phyloP scores from a whole-genome alignment of 2,797 vertebrate species.

The Platalea minor region DNA sequence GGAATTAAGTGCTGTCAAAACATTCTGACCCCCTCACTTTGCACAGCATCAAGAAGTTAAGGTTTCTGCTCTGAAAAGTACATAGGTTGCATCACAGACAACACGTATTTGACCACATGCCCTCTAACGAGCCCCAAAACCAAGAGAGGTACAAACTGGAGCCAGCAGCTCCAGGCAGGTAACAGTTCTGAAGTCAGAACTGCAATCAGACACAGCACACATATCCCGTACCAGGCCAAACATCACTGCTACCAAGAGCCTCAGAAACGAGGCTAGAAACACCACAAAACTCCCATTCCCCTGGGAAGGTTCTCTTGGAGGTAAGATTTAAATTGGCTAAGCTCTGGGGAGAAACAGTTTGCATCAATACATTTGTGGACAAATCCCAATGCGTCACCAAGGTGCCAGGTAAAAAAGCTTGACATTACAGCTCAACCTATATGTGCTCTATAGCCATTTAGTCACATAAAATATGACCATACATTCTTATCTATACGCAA shows the following conservation, averaged over 20 bases:
- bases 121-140: neutral
- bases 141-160: neutral
- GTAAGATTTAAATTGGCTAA: slow-evolving; percentile 24
- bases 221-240: neutral
- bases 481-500: neutral
- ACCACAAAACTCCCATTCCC: neutral
- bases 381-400: neutral
- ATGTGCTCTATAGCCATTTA: neutral
- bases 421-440: neutral
- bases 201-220: neutral
- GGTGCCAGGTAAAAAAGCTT: neutral
- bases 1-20: neutral
- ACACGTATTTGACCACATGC: neutral
- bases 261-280: slow-evolving; percentile 9
- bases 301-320: neutral
- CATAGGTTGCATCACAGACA: neutral
- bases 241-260: neutral
- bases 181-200: neutral
- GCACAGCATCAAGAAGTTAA: neutral
- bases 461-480: neutral
- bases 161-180: neutral
- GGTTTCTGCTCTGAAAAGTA: neutral
- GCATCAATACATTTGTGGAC: neutral
- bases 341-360: neutral
- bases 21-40: neutral